Evolutionary conservation across 2,113 vertebrate genomes (phyloP).

Genomic region (Chionodraco myersi): DNA sequence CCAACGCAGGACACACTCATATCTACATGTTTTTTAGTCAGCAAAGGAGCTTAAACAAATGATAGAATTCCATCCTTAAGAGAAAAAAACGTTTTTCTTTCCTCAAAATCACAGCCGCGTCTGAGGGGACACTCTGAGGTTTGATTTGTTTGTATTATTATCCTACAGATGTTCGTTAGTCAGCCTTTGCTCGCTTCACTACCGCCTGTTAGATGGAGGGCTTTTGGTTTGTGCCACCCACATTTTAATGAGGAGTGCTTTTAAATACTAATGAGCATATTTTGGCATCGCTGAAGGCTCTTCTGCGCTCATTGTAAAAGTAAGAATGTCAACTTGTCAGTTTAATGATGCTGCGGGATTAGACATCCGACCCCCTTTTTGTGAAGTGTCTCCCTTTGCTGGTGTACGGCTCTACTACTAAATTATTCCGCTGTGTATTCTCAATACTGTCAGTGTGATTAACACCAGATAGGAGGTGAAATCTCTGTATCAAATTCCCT

Average conservation of each 20-base stretch:
- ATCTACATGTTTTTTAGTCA: background rate
- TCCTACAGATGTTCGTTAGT: slow-evolving; percentile 16
- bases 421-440: no score
- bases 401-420: background rate
- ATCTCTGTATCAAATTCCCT: no score
- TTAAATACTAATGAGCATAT: slow-evolving; percentile 34
- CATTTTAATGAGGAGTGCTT: slow-evolving; percentile 40
- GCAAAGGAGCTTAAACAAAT: background rate
- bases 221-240: slow-evolving; percentile 3
- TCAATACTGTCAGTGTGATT: no score
- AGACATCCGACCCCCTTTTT: background rate
- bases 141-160: background rate
- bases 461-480: no score
- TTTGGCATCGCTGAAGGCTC: background rate
- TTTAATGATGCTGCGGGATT: slow-evolving; percentile 31
- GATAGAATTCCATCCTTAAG: background rate
- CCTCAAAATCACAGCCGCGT: background rate
- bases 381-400: background rate
- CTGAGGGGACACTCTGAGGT: slow-evolving; percentile 5
- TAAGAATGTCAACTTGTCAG: background rate
- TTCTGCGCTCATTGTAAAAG: background rate
- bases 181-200: slow-evolving; percentile 7
- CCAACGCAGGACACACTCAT: background rate
- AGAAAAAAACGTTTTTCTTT: background rate
- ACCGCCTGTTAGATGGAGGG: slow-evolving; percentile 15